These are phyloP conservation scores for Drosophila setifemur DNA, from an alignment of 1,140 invertebrate species.

Conservation along the genomic window DNA sequence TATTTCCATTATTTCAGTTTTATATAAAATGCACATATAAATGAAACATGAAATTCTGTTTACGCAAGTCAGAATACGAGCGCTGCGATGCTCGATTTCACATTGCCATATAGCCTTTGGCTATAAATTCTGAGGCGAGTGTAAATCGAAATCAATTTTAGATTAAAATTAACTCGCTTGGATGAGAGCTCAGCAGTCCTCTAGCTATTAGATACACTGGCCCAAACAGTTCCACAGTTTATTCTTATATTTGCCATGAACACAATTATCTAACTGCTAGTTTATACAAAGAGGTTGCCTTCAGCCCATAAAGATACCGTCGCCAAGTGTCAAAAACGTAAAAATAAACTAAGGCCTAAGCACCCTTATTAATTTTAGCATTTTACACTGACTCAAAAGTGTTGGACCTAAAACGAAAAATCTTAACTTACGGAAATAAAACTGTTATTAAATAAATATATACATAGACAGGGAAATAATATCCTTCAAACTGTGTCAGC, in stretches of 20 bases:
- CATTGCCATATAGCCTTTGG: constrained; percentile 17
- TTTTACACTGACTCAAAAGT: no score
- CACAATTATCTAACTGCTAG: constrained; percentile 23
- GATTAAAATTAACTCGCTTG: constrained; percentile 23
- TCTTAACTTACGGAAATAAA: no score
- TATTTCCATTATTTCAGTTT: constrained; percentile 32
- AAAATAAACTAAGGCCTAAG: constrained; percentile 50
- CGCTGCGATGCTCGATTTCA: constrained; percentile 16
- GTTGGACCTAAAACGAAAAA: no score
- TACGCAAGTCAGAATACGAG: constrained; percentile 44
- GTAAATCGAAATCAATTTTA: constrained; percentile 32
- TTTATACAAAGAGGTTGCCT: constrained; percentile 40
- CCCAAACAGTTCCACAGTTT: constrained; percentile 6
- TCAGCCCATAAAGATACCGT: constrained; percentile 48
- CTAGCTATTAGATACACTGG: no score
- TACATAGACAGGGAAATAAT: no score
- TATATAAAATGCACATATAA: constrained; percentile 47
- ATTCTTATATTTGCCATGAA: constrained; percentile 19
- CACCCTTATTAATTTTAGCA: constrained; percentile 72
- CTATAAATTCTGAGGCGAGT: constrained; percentile 23
- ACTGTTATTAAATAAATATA: no score
- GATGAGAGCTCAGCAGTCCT: not conserved
- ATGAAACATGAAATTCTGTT: constrained; percentile 46
- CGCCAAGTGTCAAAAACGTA: constrained; percentile 41
- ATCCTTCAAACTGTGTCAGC: no score